Percentiles rank a stretch among this genome's conserved stretches.
Evolutionary conservation across 2,888 invertebrate species (phyloP).

Genomic region (Aelia acuminata): DNA sequence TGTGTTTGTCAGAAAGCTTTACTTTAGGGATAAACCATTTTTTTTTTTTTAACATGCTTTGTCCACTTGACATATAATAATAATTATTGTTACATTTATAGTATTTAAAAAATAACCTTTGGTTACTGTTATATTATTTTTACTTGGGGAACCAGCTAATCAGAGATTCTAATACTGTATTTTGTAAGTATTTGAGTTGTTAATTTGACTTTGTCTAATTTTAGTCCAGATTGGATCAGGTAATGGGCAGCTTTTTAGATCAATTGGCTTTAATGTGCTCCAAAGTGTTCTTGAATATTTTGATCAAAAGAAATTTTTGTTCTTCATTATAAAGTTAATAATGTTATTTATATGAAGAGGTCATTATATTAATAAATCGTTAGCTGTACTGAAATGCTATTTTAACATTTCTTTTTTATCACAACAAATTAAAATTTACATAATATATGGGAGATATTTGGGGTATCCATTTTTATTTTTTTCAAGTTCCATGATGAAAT

Average conservation of each 20-base stretch:
- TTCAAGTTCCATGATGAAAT: neutral
- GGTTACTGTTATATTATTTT: neutral
- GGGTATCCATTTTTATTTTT: no score
- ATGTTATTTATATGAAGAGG: no score
- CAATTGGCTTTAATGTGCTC: neutral
- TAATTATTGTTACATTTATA: neutral
- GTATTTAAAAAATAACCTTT: neutral
- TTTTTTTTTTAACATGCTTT: conserved; percentile 49
- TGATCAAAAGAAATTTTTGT: neutral
- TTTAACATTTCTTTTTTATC: no score
- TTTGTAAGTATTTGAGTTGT: neutral
- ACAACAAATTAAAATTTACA: no score
- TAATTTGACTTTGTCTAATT: neutral
- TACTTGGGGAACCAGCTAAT: neutral
- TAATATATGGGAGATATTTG: no score
- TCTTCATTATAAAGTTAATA: no score
- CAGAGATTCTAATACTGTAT: neutral
- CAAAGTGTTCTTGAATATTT: conserved; percentile 1
- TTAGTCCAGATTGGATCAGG: neutral
- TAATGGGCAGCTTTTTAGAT: conserved; percentile 43
- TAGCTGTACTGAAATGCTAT: no score
- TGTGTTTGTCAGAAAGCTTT: conserved; percentile 52
- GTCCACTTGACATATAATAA: conserved; percentile 9
- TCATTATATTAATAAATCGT: no score
- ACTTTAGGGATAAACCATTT: neutral